Base-by-base conservation (phyloP, 64 coral and sea anemone species). In the Porites australiensis region DNA sequence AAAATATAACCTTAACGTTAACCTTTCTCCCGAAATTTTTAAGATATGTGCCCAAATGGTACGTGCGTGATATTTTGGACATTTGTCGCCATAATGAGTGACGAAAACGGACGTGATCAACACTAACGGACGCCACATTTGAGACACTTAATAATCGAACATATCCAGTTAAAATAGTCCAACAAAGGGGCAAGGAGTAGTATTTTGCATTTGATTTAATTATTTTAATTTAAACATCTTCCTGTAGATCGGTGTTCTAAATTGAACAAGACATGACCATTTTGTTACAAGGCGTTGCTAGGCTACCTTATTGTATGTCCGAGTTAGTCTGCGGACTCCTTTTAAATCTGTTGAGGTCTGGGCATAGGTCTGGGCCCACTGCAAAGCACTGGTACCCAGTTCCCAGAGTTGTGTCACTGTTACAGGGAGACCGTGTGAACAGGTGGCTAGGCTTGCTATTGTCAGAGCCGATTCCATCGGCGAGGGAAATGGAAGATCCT, bases 401-500 rank as follows among this genome's bases (percentile, higher is more conserved):
- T 20, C 21, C 64, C n/a, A 53, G 13, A 94, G 54, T 45, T 89
- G 46, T 18, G 5, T 48, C 0, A 19, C 12, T 43, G 52, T 47
- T 53, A 23, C 15, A 52, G 88, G 66, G 44, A 91, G 64, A 8
- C 44, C 55, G 2, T 75, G n/a, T 57, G 81, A 44, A 23, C 90
- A 77, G 16, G 27, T 44, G 55, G 92, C 94, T 8, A 98, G 67
- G 77, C 88, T 51, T 43, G 82, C 92, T 20, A 91, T 70, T 15
- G 87, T 27, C 63, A 94, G 58, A 49, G 95, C 88, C 5, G 95
- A 79, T 53, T 94, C 95, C 58, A 86, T 15, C 4, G 95, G 75
- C 18, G 90, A 84, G 18, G 95, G 95, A 86, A 98, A 98, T 8
- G 92, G 88, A 44, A 98, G 87, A 82, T 94, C 88, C 95, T 98